Conservation (phyloP, 2,888 invertebrate species). For the Bembecia ichneumoniformis region DNA sequence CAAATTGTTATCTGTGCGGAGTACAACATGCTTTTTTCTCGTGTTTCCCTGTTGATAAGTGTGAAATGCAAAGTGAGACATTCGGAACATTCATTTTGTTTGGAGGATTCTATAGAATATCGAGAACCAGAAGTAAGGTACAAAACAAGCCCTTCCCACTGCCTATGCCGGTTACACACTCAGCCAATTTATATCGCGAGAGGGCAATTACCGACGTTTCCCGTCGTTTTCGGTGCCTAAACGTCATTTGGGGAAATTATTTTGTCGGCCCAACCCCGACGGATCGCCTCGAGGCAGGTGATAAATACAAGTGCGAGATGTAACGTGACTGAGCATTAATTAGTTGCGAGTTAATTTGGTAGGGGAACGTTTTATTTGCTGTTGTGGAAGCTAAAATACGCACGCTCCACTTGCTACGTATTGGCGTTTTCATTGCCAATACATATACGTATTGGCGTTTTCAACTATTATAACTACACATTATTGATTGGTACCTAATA, state of each 20-base stretch:
- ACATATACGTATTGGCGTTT: too few relatives aligned
- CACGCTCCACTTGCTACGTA: too few relatives aligned
- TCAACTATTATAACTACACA: too few relatives aligned
- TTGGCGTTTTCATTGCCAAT: too few relatives aligned
- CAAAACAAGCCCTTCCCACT: slow-evolving; percentile 24
- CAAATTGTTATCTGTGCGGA: too few relatives aligned
- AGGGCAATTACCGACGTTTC: slow-evolving; percentile 57
- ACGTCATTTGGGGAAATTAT: slow-evolving; percentile 60
- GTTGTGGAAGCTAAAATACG: not conserved
- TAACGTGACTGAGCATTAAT: slow-evolving; percentile 10
- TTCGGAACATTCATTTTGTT: too few relatives aligned
- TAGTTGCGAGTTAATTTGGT: slow-evolving; percentile 16
- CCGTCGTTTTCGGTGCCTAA: slow-evolving; percentile 49
- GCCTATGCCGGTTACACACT: slow-evolving; percentile 54
- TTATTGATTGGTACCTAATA: too few relatives aligned
- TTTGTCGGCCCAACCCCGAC: slow-evolving; percentile 27
- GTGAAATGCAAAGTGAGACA: too few relatives aligned
- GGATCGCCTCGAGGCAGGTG: slow-evolving; percentile 32
- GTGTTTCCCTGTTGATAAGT: too few relatives aligned
- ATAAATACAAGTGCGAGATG: slow-evolving; percentile 18
- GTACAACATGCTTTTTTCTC: too few relatives aligned
- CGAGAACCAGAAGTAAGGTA: slow-evolving; percentile 18
- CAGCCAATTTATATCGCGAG: slow-evolving; percentile 62
- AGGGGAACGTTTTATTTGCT: slow-evolving; percentile 10
- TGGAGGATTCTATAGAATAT: not conserved